Percentiles rank a stretch among this genome's conserved stretches.
These are phyloP conservation scores for Mormyrus proboscirostris DNA, from an alignment of 2,797 vertebrate genomes.

Conservation along the genomic window DNA sequence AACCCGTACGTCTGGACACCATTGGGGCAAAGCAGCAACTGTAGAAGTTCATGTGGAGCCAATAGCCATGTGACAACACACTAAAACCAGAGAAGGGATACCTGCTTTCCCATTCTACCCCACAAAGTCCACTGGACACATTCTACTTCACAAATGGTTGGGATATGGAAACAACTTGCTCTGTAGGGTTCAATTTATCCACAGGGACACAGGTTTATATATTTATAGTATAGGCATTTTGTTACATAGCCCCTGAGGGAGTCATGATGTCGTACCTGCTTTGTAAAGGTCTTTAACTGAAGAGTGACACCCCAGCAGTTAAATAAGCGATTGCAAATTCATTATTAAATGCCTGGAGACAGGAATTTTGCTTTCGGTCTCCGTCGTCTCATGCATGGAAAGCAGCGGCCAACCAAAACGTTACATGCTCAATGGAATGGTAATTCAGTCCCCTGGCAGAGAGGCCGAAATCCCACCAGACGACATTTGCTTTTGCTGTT, in stretches of 20 bases:
- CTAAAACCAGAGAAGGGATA: neutral
- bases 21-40: neutral
- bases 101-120: neutral
- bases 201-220: neutral
- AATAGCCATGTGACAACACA: neutral
- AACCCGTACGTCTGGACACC: neutral
- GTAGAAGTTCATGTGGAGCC: neutral
- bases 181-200: neutral
- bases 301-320: neutral
- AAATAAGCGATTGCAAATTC: neutral
- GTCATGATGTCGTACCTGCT: neutral
- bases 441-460: neutral
- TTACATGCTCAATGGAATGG: neutral
- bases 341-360: neutral
- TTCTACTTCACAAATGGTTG: neutral
- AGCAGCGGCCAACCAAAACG: neutral
- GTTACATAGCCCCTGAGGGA: neutral
- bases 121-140: neutral
- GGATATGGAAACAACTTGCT: neutral
- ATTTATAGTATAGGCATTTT: neutral
- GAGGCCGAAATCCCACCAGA: neutral
- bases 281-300: neutral
- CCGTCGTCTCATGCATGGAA: neutral
- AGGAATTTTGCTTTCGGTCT: neutral
- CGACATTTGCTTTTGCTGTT: slow-evolving; percentile 13